A percentile compares a stretch with the other conserved stretches of the same genome.
Evolutionary conservation across 2,888 invertebrate genomes (phyloP).

Genomic region (Orthosia cruda): DNA sequence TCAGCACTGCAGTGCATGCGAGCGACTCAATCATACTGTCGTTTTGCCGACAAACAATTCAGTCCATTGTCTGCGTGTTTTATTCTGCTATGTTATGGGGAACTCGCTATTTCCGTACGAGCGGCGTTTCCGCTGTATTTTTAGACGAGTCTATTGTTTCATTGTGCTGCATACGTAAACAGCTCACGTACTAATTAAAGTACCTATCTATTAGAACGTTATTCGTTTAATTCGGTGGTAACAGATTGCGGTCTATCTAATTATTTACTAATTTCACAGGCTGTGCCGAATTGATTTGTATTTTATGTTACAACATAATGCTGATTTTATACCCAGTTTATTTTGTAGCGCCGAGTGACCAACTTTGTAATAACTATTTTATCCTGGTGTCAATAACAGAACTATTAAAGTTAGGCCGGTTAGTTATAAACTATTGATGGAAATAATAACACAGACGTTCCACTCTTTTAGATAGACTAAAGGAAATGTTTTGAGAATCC

Average conservation of each 20-base stretch:
- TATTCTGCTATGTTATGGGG: slow-evolving; percentile 29
- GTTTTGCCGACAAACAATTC: slow-evolving; percentile 36
- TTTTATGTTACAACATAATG: slow-evolving; percentile 56
- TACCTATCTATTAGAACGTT: slow-evolving; percentile 48
- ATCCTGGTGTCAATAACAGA: slow-evolving; percentile 47
- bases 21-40: slow-evolving; percentile 49
- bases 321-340: slow-evolving; percentile 34
- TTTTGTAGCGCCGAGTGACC: slow-evolving; percentile 20
- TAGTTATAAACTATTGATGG: slow-evolving; percentile 57
- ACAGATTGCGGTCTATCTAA: slow-evolving; percentile 73
- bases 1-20: slow-evolving; percentile 24
- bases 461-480: slow-evolving; percentile 28
- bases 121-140: slow-evolving; percentile 6
- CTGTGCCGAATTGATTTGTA: slow-evolving; percentile 67
- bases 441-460: slow-evolving; percentile 50
- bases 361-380: slow-evolving; percentile 40
- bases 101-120: not conserved
- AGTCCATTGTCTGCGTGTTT: slow-evolving; percentile 37
- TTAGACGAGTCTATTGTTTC: slow-evolving; percentile 23
- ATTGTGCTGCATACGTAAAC: slow-evolving; percentile 34
- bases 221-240: slow-evolving; percentile 66
- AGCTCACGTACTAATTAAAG: slow-evolving; percentile 48
- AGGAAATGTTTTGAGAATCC: slow-evolving; percentile 34
- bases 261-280: slow-evolving; percentile 74
- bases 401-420: slow-evolving; percentile 37